Evolutionary conservation across 2,888 invertebrate genomes (phyloP).

Genomic region (Eupithecia subumbrata): DNA sequence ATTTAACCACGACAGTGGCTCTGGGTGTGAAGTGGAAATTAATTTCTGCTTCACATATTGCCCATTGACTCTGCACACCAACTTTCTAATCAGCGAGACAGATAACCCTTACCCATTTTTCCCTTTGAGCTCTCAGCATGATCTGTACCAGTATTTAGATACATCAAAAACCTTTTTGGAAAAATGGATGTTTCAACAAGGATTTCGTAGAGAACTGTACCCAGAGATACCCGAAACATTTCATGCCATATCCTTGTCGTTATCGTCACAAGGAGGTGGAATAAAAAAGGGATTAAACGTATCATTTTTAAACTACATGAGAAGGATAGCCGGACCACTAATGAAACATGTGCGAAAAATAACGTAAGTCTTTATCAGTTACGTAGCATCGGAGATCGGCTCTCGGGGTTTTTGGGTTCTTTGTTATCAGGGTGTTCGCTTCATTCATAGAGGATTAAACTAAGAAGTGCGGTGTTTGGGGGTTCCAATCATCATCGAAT

Average conservation of each 20-base stretch:
- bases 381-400: neutral
- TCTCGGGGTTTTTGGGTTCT: neutral
- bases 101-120: slow-evolving; percentile 74
- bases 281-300: slow-evolving; percentile 73
- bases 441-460: neutral
- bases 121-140: slow-evolving; percentile 59
- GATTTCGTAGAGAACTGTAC: slow-evolving; percentile 75
- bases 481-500: neutral
- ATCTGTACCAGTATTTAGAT: slow-evolving; percentile 67
- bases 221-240: slow-evolving; percentile 77
- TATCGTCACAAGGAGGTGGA: slow-evolving; percentile 55
- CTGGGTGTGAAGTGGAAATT: slow-evolving; percentile 70
- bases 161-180: slow-evolving; percentile 66
- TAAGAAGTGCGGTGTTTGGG: neutral
- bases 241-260: slow-evolving; percentile 65
- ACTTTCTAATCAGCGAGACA: slow-evolving; percentile 51
- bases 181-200: slow-evolving; percentile 79
- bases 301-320: slow-evolving; percentile 71
- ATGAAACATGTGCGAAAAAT: slow-evolving; percentile 72
- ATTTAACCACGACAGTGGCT: slow-evolving; percentile 65
- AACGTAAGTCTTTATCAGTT: slow-evolving; percentile 54
- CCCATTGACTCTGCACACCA: slow-evolving; percentile 68
- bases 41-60: slow-evolving; percentile 71
- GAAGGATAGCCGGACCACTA: slow-evolving; percentile 73
- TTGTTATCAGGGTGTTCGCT: neutral